phyloP scores from a whole-genome alignment of 2,888 invertebrate species.

The Mythimna vitellina region DNA sequence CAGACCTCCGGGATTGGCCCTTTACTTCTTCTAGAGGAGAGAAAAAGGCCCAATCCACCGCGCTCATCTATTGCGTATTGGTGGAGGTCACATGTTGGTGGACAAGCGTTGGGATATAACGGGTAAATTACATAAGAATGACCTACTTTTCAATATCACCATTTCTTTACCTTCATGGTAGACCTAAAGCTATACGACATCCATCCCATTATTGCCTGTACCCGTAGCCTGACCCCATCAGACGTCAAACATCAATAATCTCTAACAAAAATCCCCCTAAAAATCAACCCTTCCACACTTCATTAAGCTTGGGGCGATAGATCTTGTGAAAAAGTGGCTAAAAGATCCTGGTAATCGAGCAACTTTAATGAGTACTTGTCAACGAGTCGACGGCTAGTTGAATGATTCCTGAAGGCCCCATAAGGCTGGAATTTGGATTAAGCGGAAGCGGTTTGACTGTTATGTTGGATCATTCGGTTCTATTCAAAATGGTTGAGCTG shows the following conservation, averaged over 20 bases:
- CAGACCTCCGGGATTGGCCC: too few relatives aligned
- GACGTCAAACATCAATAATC: slow-evolving; percentile 34
- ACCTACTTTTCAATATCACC: too few relatives aligned
- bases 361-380: slow-evolving; percentile 82
- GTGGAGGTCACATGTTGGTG: too few relatives aligned
- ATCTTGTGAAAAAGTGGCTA: slow-evolving; percentile 65
- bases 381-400: slow-evolving; percentile 73
- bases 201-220: too few relatives aligned
- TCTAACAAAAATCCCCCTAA: slow-evolving; percentile 7
- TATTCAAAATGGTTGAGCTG: too few relatives aligned
- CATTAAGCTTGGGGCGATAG: slow-evolving; percentile 64
- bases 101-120: too few relatives aligned
- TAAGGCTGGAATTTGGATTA: slow-evolving; percentile 19
- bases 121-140: too few relatives aligned
- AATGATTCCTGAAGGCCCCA: slow-evolving; percentile 72
- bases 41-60: too few relatives aligned
- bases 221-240: not conserved
- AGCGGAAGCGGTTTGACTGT: not conserved
- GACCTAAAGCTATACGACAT: too few relatives aligned
- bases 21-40: too few relatives aligned
- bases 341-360: slow-evolving; percentile 75
- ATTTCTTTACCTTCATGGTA: too few relatives aligned
- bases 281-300: slow-evolving; percentile 47
- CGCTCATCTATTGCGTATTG: too few relatives aligned
- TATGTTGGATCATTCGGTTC: not conserved